Conservation (phyloP, 1,140 invertebrate genomes). For the Drosophila ambigua region DNA sequence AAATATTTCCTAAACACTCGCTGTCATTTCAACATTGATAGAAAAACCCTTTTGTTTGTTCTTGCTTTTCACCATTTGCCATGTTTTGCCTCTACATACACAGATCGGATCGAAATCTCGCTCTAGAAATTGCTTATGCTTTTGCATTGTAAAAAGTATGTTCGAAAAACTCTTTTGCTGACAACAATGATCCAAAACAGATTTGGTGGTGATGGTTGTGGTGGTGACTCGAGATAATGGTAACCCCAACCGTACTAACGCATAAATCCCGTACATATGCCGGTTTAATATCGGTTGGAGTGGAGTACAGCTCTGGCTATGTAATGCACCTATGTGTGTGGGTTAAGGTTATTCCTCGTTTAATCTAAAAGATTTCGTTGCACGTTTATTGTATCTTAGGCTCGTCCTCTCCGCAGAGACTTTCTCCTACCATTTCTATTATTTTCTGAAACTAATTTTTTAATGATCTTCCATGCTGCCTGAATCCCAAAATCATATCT, state of each 20-base stretch:
- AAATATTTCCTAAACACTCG: conserved; percentile 59
- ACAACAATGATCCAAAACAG: conserved; percentile 70
- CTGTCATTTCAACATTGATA: conserved; percentile 50
- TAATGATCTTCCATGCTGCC: conserved; percentile 18
- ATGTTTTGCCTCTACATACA: conserved; percentile 46
- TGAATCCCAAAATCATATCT: conserved; percentile 23
- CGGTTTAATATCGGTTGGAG: conserved; percentile 1
- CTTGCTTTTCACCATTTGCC: conserved; percentile 74
- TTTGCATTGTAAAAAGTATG: conserved; percentile 30
- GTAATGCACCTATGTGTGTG: conserved; percentile 63
- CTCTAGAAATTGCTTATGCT: conserved; percentile 46
- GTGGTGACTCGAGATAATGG: conserved; percentile 1
- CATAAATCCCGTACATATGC: conserved; percentile 13
- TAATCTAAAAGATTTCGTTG: conserved; percentile 71
- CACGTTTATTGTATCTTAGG: conserved; percentile 77
- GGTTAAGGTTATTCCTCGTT: conserved; percentile 34
- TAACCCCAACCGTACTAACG: conserved; percentile 19
- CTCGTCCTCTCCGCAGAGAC: conserved; percentile 14
- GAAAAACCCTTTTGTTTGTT: conserved; percentile 45
- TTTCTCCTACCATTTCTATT: conserved; percentile 11
- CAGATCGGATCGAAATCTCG: conserved; percentile 29
- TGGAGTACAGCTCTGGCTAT: conserved; percentile 18
- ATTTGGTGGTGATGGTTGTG: conserved; percentile 19
- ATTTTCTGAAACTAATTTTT: conserved; percentile 9
- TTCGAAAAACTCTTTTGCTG: conserved; percentile 60